Base-by-base conservation (phyloP, 2,888 invertebrate species). In the Byasa hedistus region DNA sequence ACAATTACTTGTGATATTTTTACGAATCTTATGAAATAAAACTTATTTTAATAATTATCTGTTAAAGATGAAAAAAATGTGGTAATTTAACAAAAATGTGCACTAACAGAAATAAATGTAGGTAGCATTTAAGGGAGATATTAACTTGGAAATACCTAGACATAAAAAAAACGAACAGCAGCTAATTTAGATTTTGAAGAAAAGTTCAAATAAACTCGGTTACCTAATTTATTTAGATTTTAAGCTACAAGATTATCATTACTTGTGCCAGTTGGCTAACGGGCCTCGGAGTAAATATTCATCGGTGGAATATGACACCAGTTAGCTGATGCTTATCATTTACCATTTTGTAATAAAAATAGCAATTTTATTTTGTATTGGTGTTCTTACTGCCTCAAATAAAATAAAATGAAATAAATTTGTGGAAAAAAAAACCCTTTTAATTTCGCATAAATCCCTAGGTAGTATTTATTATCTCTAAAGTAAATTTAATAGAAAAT, bases 1-100 rank as follows among this genome's bases (percentile, higher is more conserved):
- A 73, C 69, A 72, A 72, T 66, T 67, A 64, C 65, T 72, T 72
- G 73, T 74, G 73, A 74, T 74, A 74, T 71, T 74, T 72, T 72
- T 55, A 68, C 23, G 52, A 68, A 51, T 68, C 54, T 58, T 27
- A 36, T 27, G 22, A 23, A 54, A 36, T n/a, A 15, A 52, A 8
- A 57, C 36, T 56, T 24, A 51, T 61, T 61, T 61, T 4, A 24
- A 55, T 60, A 59, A 51, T 52, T 39, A 54, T 48, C 17, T 44
- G 2, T 44, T 3, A 52, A 15, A 1, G 21, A 21, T 52, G 8
- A 52, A 52, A 21, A 52, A 21, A 5, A 21, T 21, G 19, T 52
- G 22, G 52, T 21, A 52, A 17, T 32, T 32, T 32, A 3, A 32
- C 32, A 32, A 32, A 32, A 32, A 32, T 32, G 32, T 32, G 10